Evolutionary conservation across 2,797 vertebrate genomes (phyloP).

Genomic region (Channa striata): DNA sequence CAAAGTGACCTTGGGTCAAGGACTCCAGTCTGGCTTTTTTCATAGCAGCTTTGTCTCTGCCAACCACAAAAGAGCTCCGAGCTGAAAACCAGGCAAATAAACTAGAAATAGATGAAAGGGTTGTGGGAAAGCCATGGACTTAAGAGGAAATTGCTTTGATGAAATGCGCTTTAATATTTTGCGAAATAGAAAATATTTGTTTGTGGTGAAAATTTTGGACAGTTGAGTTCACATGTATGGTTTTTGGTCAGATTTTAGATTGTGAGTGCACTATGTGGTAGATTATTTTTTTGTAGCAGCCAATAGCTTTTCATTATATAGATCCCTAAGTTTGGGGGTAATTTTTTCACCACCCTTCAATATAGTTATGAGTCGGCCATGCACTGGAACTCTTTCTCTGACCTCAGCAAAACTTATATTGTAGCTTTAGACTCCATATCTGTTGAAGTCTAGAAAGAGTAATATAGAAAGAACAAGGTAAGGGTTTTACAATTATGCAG

Average conservation of each 20-base stretch:
- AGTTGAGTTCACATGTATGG: not conserved
- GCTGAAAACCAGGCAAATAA: conserved; percentile 61
- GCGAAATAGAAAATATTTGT: conserved; percentile 27
- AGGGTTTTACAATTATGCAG: too few relatives aligned
- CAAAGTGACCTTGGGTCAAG: conserved; percentile 34
- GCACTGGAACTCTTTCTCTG: too few relatives aligned
- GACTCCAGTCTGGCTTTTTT: conserved; percentile 50
- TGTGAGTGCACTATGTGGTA: too few relatives aligned
- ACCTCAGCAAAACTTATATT: not conserved
- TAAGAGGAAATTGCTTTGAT: conserved; percentile 31
- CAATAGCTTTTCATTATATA: not conserved
- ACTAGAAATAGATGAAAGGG: conserved; percentile 65
- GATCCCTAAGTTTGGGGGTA: not conserved
- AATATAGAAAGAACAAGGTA: too few relatives aligned
- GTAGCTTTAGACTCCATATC: too few relatives aligned
- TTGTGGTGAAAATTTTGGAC: not conserved
- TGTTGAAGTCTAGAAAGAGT: too few relatives aligned
- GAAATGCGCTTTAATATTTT: conserved; percentile 13
- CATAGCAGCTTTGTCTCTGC: conserved; percentile 32
- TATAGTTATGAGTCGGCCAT: too few relatives aligned
- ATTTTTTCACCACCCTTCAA: too few relatives aligned
- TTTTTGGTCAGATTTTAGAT: too few relatives aligned
- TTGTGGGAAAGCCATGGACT: conserved; percentile 56
- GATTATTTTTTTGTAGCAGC: not conserved
- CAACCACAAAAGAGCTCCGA: conserved; percentile 44